A percentile compares a stretch with the other conserved stretches of the same genome.
Conservation (phyloP, 2,113 vertebrate species). For the Peromyscus leucopus region DNA sequence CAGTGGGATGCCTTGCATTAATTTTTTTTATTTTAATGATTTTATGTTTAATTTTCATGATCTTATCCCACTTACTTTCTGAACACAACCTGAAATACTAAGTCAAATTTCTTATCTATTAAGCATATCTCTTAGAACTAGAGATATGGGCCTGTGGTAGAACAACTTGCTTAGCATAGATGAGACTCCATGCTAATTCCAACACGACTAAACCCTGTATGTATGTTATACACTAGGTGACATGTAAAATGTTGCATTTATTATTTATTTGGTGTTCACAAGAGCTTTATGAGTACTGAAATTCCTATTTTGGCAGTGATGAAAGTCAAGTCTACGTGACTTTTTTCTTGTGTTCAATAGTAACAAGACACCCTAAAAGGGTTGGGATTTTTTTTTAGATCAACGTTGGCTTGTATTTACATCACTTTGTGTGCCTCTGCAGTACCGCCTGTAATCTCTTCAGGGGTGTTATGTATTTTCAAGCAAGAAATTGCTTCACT, state of each 20-base stretch:
- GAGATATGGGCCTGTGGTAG: neutral
- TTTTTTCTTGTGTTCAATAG: neutral
- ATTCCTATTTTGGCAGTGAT: neutral
- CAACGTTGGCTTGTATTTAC: neutral
- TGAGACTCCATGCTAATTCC: neutral
- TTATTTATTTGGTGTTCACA: neutral
- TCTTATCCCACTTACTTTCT: neutral
- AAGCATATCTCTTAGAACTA: neutral
- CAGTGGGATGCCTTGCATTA: no score
- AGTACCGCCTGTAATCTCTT: neutral
- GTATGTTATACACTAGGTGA: no score
- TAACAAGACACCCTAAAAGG: neutral
- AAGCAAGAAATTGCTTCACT: constrained; percentile 17
- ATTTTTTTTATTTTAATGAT: neutral
- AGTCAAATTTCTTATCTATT: neutral
- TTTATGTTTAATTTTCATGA: neutral
- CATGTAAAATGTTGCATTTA: neutral
- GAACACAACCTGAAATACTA: neutral
- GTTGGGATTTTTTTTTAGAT: neutral
- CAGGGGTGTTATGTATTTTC: neutral
- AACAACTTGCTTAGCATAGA: neutral
- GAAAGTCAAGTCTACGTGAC: neutral
- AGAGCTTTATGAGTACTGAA: neutral
- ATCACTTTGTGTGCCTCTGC: neutral
- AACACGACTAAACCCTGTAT: neutral